Evolutionary conservation across 2,888 invertebrate genomes (phyloP).

Genomic region (Caenorhabditis macrosperma): DNA sequence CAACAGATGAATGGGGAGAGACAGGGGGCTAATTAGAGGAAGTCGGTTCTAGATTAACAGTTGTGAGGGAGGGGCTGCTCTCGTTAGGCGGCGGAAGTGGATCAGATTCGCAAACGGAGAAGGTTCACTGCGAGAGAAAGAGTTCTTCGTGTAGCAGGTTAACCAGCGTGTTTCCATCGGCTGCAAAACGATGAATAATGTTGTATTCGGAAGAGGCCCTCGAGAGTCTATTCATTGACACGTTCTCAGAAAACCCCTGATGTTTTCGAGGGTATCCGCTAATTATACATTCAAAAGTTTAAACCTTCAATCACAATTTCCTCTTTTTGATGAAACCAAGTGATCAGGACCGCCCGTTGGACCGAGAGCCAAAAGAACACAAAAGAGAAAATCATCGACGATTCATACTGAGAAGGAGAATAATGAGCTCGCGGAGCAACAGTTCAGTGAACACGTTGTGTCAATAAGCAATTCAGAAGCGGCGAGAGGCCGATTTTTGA

Average conservation of each 20-base stretch:
- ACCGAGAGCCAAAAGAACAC: not conserved
- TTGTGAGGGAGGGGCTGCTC: no score
- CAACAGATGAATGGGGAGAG: not conserved
- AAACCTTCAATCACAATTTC: not conserved
- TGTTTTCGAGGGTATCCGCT: not conserved
- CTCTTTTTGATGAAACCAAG: not conserved
- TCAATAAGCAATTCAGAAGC: conserved; percentile 35
- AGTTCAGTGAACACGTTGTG: conserved; percentile 50
- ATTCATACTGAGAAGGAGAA: conserved; percentile 3
- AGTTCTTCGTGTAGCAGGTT: no score
- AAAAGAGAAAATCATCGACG: not conserved
- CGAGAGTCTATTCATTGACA: no score
- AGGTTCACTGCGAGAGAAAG: no score
- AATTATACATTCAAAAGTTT: not conserved
- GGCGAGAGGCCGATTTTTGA: conserved; percentile 21
- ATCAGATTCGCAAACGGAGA: no score
- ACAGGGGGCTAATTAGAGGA: not conserved
- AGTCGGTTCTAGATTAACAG: not conserved
- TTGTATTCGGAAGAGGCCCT: no score
- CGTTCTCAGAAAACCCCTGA: no score
- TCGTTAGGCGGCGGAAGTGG: no score
- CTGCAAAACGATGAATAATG: no score
- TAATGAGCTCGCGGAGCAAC: conserved; percentile 15
- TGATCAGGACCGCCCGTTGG: not conserved
- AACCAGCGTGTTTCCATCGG: no score